A percentile compares a stretch with the other conserved stretches of the same genome.
Conservation (phyloP, 2,113 vertebrate genomes). For the Indicator indicator region DNA sequence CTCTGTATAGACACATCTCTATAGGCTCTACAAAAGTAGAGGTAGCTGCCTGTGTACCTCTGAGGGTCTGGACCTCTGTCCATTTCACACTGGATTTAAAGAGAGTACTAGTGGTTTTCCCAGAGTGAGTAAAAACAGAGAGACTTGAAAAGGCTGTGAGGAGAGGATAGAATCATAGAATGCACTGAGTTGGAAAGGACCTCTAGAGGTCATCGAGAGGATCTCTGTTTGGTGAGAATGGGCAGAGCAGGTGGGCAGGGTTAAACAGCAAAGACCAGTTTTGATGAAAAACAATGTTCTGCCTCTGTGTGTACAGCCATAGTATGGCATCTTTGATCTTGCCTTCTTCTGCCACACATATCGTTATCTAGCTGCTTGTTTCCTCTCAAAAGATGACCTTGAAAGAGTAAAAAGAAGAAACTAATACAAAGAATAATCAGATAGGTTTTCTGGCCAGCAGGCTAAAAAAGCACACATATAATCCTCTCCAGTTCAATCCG, state of each 20-base stretch:
- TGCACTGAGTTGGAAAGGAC: too few relatives aligned
- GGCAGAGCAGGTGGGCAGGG: not conserved
- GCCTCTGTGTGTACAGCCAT: not conserved
- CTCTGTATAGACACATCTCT: not conserved
- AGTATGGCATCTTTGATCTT: not conserved
- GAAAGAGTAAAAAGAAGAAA: not conserved
- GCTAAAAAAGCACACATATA: constrained; percentile 7
- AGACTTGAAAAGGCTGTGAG: not conserved
- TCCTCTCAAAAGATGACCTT: not conserved
- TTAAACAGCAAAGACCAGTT: not conserved
- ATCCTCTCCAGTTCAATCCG: not conserved
- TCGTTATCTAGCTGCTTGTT: not conserved
- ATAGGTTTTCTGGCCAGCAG: not conserved
- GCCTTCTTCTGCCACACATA: not conserved
- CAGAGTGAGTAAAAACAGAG: not conserved
- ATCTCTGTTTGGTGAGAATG: not conserved
- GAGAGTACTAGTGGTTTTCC: not conserved
- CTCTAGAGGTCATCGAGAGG: not conserved
- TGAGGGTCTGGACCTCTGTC: not conserved
- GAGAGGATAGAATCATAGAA: not conserved
- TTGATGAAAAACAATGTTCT: not conserved
- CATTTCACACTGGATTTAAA: not conserved
- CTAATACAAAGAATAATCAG: not conserved
- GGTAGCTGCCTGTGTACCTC: not conserved
- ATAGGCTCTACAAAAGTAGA: not conserved